Evolutionary conservation across 2,797 vertebrate genomes (phyloP).

Genomic region (Acanthiza pusilla): DNA sequence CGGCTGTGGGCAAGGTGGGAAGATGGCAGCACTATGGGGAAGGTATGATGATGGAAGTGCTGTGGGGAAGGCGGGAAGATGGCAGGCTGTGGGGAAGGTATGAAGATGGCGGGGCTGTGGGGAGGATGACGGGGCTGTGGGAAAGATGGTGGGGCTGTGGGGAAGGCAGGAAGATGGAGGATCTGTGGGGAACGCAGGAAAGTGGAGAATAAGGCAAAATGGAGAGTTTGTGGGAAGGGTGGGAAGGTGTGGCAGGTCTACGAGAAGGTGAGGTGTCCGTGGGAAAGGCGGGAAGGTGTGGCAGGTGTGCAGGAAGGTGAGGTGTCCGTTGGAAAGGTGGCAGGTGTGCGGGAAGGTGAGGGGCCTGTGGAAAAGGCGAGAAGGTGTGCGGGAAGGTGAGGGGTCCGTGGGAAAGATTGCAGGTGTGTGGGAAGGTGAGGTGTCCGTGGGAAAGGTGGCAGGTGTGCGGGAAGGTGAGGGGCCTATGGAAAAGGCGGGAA

Average conservation of each 20-base stretch:
- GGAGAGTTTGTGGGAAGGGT: neutral
- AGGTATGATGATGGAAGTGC: accelerated
- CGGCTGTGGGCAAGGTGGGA: too few species aligned
- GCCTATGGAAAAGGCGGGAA: neutral
- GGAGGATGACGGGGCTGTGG: neutral
- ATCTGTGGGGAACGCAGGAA: neutral
- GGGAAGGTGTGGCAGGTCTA: neutral
- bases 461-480: too few species aligned
- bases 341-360: too few species aligned
- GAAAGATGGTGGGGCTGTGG: neutral
- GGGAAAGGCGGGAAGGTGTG: neutral
- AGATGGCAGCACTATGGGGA: neutral
- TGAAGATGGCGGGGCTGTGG: neutral
- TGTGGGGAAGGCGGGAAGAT: neutral
- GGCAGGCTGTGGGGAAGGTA: too few species aligned
- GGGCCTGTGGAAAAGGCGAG: neutral
- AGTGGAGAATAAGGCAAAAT: neutral
- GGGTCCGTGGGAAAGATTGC: too few species aligned
- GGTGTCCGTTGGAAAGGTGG: too few species aligned
- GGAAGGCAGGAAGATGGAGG: too few species aligned
- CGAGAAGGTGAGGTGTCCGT: neutral
- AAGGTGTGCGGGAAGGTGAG: too few species aligned
- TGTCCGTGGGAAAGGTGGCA: too few species aligned
- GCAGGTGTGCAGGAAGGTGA: neutral
- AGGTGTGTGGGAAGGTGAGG: too few species aligned